phyloP scores from a whole-genome alignment of 2,797 vertebrate species.

The Podarcis siculus region DNA sequence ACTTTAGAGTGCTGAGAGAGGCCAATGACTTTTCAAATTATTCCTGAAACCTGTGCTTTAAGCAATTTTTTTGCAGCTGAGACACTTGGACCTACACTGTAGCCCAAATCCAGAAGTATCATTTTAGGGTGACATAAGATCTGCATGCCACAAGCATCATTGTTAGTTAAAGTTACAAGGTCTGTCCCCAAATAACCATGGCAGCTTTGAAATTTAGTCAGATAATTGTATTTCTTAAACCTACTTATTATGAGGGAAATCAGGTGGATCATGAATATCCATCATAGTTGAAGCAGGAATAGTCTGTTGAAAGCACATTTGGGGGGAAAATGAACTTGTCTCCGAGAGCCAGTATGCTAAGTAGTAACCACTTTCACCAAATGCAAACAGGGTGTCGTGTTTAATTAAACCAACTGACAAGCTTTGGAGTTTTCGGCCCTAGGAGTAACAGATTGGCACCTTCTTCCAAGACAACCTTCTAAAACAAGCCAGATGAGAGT shows the following conservation, averaged over 20 bases:
- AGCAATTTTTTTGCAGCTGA: neutral
- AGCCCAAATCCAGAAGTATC: neutral
- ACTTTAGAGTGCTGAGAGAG: neutral
- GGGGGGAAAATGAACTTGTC: neutral
- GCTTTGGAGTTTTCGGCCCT: neutral
- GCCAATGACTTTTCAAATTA: neutral
- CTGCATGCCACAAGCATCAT: neutral
- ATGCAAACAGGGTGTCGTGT: neutral
- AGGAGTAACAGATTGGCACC: neutral
- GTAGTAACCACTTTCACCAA: neutral
- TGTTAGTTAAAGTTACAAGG: neutral
- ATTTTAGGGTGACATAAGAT: neutral
- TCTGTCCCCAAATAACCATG: neutral
- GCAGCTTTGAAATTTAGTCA: neutral
- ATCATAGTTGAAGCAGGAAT: slow-evolving; percentile 17
- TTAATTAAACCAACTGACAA: neutral
- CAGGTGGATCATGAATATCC: neutral
- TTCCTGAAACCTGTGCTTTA: neutral
- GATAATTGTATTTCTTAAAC: neutral
- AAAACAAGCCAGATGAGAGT: neutral
- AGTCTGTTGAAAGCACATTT: neutral
- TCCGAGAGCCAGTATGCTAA: neutral
- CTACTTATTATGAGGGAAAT: neutral
- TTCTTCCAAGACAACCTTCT: neutral
- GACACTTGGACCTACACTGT: neutral